Evolutionary conservation across 2,113 vertebrate species (phyloP), one percentile per base, ranked within the genome.

Genomic region (Notechis scutatus): DNA sequence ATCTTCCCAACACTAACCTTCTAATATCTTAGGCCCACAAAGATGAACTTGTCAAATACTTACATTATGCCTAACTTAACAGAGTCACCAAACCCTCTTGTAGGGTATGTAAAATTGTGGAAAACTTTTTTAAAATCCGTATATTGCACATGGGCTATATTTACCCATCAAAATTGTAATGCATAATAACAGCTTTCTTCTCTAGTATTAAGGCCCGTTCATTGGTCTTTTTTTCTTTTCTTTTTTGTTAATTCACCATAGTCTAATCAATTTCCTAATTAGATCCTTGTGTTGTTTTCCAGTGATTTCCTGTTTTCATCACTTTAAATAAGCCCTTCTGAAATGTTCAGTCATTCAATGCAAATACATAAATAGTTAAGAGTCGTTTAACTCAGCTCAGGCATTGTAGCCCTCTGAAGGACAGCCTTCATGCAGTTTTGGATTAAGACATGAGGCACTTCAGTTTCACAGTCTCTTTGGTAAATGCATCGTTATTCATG

Each of bases 191-290:
- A 23, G 89, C 1, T 89, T 61, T 86, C 20, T 29, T 74, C 54
- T 5, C 29, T 90, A 85, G n/a, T 85, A 55, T 92, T 86, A 69
- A 92, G 21, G 34, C 56, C 6, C 42, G 54, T 91, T 26, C 86
- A 87, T 0, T 26, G 45, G 4, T 87, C 92, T 21, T 87, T 69
- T 59, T 12, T 0, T 0, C 1, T 23, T 91, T 12, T 23, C 92
- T 10, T 24, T 57, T 94, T 92, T 47, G 54, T 3, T 10, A 12
- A 61, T 50, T 90, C 93, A 74, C 89, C 85, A 45, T 18, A 91
- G 34, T 93, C 74, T 88, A 93, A 92, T 56, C 14, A 52, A 0
- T 74, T 85, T 55, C 87, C 94, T 74, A 88, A 89, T 56, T 92
- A 91, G 61, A 94, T 18, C 34, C 57, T 69, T 87, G 88, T 21